These are phyloP conservation scores for Xiphorhynchus elegans DNA, from an alignment of 2,113 vertebrate species.

Conservation along the genomic window DNA sequence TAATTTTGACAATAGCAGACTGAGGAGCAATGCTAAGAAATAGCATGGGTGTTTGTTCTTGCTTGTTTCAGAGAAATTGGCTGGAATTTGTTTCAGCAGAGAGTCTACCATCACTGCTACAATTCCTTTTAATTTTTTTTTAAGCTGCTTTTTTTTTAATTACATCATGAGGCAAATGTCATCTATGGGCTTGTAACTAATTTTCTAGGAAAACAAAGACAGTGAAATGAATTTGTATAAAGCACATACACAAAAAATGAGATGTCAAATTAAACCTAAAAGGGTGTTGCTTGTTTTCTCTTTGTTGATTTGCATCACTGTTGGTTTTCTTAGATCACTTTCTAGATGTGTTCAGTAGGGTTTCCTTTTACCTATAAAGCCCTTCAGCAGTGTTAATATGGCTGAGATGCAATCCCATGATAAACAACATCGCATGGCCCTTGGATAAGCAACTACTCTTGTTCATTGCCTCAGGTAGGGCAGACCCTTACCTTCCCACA, in stretches of 20 bases:
- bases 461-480: background rate
- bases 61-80: background rate
- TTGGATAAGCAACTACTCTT: background rate
- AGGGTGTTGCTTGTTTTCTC: background rate
- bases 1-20: background rate
- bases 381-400: background rate
- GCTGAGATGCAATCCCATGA: background rate
- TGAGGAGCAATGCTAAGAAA: background rate
- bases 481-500: background rate
- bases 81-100: background rate
- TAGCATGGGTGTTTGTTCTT: background rate
- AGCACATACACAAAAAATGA: background rate
- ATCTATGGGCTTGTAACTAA: background rate
- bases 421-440: background rate
- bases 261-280: background rate
- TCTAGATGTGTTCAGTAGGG: background rate
- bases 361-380: background rate
- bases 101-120: background rate
- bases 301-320: background rate
- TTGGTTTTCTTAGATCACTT: background rate
- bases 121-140: background rate
- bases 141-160: background rate
- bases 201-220: background rate
- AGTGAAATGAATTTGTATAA: background rate
- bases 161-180: background rate